A percentile compares a stretch with the other conserved stretches of the same genome.
Conservation (phyloP, 2,888 invertebrate genomes). For the Machimus rusticus region DNA sequence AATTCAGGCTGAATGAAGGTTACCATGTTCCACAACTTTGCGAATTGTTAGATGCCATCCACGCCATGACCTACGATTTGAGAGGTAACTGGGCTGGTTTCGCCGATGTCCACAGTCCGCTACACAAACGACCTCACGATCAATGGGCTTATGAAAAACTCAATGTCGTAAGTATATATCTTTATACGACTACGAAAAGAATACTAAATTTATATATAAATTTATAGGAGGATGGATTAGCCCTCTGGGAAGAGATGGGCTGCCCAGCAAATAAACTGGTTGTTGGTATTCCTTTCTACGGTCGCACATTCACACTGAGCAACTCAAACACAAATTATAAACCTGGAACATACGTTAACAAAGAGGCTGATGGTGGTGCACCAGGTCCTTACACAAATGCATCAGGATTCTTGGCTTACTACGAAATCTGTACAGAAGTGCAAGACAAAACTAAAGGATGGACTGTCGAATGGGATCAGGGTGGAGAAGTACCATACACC, state of each 20-base stretch:
- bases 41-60: conserved; percentile 79
- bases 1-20: conserved; percentile 86
- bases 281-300: conserved; percentile 90
- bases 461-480: conserved; percentile 85
- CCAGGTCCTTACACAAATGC: conserved; percentile 88
- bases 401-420: conserved; percentile 86
- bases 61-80: conserved; percentile 87
- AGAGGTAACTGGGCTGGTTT: conserved; percentile 92
- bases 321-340: conserved; percentile 83
- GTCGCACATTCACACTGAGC: conserved; percentile 83
- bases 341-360: conserved; percentile 86
- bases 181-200: not conserved
- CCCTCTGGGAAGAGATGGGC: conserved; percentile 88
- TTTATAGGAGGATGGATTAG: conserved; percentile 81
- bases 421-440: conserved; percentile 83
- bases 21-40: conserved; percentile 90
- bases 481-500: conserved; percentile 83
- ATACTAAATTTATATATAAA: not conserved
- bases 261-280: conserved; percentile 87
- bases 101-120: conserved; percentile 87
- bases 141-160: conserved; percentile 89
- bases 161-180: conserved; percentile 76
- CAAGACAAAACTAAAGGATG: conserved; percentile 75
- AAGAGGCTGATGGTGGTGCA: conserved; percentile 86
- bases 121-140: conserved; percentile 85